Evolutionary conservation across 2,797 vertebrate species (phyloP), one percentile per base, ranked within the genome.

Genomic region (Lacerta bilineata): DNA sequence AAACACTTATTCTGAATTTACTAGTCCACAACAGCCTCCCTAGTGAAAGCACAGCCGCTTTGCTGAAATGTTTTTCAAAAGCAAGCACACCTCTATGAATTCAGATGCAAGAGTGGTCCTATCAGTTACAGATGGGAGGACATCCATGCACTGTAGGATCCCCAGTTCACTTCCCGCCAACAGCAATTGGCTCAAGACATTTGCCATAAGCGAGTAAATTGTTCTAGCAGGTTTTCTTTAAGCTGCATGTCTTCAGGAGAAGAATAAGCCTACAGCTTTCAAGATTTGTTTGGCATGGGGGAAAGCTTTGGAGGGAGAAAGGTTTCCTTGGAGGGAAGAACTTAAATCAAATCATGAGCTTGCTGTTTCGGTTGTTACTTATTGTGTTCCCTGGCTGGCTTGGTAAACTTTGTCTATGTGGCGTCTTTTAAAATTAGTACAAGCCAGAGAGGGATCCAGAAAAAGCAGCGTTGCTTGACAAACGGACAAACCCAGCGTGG

Each of bases 361-460:
- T 33, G 8, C 29, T 64, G 55, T 66, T n/a, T 84, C 75, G 39
- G 78, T 13, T 50, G 78, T 76, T 74, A 41, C 74, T 11, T 68
- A 46, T 78, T 84, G 68, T 80, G 68, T n/a, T 80, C 39, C 46
- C 41, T 80, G 66, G 27, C 66, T 64, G 82, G 66, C 75, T 80
- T 72, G n/a, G 77, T 84, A 55, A 43, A 50, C 43, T 74, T 87
- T 74, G 80, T 74, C 81, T 87, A 80, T 90, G 85, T 87, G 89
- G 85, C 85, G 68, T n/a, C 75, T 87, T 79, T 87, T 87, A 84
- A 84, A 87, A 84, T 68, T 41, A 75, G 81, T 41, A 68, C 41
- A 50, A 68, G 33, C 76, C 25, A 75, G 55, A 68, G 68, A 74
- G 29, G 39, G 55, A 84, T 27, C 75, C 76, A 66, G 75, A 29